These are phyloP conservation scores for Drosophila leontia DNA, from an alignment of 1,140 invertebrate genomes.

Conservation along the genomic window DNA sequence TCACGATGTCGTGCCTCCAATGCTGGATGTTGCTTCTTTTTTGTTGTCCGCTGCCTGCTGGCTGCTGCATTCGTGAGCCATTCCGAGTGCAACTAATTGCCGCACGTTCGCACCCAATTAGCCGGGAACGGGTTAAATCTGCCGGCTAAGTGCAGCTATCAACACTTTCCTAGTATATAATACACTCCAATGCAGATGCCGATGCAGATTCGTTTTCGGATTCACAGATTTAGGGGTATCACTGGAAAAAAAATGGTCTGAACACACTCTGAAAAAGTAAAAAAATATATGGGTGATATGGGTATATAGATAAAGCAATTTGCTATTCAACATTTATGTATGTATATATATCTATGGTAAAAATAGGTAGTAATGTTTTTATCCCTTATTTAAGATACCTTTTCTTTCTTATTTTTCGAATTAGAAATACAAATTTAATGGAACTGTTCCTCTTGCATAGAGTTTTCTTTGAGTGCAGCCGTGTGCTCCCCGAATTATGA, in stretches of 20 bases:
- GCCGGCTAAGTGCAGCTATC: slow-evolving; percentile 76
- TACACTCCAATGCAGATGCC: slow-evolving; percentile 35
- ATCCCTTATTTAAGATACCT: no score
- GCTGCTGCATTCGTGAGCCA: slow-evolving; percentile 60
- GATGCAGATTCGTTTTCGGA: slow-evolving; percentile 10
- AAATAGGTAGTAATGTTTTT: no score
- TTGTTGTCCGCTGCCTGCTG: slow-evolving; percentile 22
- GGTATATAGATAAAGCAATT: no score
- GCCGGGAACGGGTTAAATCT: slow-evolving; percentile 68
- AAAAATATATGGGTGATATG: neutral
- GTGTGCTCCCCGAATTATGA: slow-evolving; percentile 53
- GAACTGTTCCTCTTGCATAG: no score
- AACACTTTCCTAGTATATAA: slow-evolving; percentile 52
- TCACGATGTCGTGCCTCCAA: slow-evolving; percentile 55
- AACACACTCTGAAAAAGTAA: neutral
- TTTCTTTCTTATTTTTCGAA: no score
- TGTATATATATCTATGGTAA: no score
- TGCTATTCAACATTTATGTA: no score
- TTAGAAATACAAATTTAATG: no score
- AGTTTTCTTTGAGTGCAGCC: slow-evolving; percentile 5
- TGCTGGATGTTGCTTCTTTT: slow-evolving; percentile 4
- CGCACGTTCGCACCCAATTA: slow-evolving; percentile 82
- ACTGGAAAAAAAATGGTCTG: neutral
- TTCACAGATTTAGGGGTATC: neutral
- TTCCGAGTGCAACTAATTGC: slow-evolving; percentile 80